Base-by-base conservation (phyloP, 2,113 vertebrate genomes). In the Anhinga rufa region DNA sequence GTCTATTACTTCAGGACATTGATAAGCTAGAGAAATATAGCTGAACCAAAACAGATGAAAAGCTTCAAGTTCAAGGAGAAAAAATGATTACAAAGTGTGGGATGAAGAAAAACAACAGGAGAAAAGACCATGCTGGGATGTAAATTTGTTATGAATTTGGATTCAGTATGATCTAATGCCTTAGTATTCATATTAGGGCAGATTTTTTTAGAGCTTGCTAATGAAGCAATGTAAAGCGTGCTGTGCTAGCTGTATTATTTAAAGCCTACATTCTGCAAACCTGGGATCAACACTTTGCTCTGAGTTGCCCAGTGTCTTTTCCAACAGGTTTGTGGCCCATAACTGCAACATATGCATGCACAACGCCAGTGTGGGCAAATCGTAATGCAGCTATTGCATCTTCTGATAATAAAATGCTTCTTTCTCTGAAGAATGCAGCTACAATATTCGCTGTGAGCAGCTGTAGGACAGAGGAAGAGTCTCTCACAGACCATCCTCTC, bases 321-420 rank as follows among this genome's bases (percentile, higher is more conserved):
- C 65, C 48, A 34, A 40, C 1, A 42, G 74, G 51, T n/a, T 75
- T 32, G 36, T 25, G 22, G 42, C 60, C 93, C 58, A 1, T 8
- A 40, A 44, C 58, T 10, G 16, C 3, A 14, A 32, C 25, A 14
- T 13, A 49, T 2, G 32, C 7, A 20, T 0, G n/a, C 18, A 28
- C 32, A 58, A 4, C 0, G 2, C 62, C 55, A 62, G 3, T 0
- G 0, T 4, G 60, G 68, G 31, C 36, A 86, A 79, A 71, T 10
- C 7, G 0, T 9, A 81, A 42, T 1, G 1, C 55, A 75, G 77
- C 12, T 38, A 8, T 6, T 29, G 49, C 34, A 17, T 10, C 60
- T 89, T 32, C 52, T 81, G 68, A 34, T 70, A 52, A 32, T 9
- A 65, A 76, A 83, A 86, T 2, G 9, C 17, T 62, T 24, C 36